phyloP scores from a whole-genome alignment of 2,113 vertebrate species.

The Ptilorrhoa leucosticta region DNA sequence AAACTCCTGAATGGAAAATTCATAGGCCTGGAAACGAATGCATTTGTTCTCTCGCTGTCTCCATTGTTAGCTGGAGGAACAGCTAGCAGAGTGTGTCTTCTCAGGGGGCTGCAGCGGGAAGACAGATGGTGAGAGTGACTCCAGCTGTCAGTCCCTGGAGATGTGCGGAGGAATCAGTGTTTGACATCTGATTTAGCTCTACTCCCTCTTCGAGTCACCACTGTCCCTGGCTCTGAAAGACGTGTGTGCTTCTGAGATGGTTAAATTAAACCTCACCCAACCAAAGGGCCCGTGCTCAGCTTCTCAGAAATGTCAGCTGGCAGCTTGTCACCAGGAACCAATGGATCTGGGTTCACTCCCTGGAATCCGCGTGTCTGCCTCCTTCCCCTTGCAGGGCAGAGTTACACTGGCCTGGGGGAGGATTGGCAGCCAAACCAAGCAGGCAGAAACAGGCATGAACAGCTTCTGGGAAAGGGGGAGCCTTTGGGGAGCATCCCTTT shows the following conservation, averaged over 20 bases:
- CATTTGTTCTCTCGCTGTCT: not conserved
- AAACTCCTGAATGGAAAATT: constrained; percentile 26
- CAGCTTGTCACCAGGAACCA: not conserved
- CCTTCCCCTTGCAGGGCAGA: not conserved
- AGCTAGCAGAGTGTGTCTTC: not conserved
- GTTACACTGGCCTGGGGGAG: not conserved
- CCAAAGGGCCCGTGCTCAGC: not conserved
- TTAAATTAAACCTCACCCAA: not conserved
- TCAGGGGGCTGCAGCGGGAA: not conserved
- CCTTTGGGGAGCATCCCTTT: not conserved
- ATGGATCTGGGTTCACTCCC: not conserved
- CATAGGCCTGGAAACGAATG: not conserved
- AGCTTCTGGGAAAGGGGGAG: not conserved
- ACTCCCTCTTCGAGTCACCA: not conserved
- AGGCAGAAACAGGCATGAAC: not conserved
- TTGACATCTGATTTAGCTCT: constrained; percentile 37
- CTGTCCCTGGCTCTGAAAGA: not conserved
- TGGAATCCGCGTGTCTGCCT: not conserved
- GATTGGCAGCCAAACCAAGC: not conserved
- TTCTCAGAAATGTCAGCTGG: not conserved
- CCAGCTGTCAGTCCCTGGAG: not conserved
- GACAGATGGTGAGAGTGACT: constrained; percentile 36
- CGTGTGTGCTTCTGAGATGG: not conserved
- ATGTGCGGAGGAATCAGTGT: not conserved
- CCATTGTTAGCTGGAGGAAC: not conserved